Percentiles rank a stretch among this genome's conserved stretches.
phyloP scores from a whole-genome alignment of 2,888 invertebrate genomes.

The Lordiphosa fenestrarum region DNA sequence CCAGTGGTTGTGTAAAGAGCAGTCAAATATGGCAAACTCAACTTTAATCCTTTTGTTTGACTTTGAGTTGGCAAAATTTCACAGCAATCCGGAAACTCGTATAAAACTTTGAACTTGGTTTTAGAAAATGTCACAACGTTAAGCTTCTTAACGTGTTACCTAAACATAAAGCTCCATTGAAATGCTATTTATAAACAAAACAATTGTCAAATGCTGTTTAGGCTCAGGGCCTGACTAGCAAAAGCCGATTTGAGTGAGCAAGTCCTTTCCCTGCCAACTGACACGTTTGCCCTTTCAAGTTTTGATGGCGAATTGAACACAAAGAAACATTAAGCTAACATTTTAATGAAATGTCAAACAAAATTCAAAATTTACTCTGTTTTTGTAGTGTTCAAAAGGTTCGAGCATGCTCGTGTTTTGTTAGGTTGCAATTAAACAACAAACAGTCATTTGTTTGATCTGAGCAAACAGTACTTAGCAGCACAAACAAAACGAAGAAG shows the following conservation, averaged over 20 bases:
- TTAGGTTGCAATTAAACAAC: constrained; percentile 1
- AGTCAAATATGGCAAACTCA: constrained; percentile 33
- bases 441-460: constrained; percentile 7
- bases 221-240: constrained; percentile 4
- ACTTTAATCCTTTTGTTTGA: no score
- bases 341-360: constrained; percentile 35
- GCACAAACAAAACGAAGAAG: no score
- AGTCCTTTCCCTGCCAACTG: constrained; percentile 30
- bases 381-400: not conserved
- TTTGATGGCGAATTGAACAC: constrained; percentile 50
- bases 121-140: constrained; percentile 1
- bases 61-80: no score
- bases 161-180: constrained; percentile 7
- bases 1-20: constrained; percentile 30
- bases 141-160: constrained; percentile 8
- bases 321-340: constrained; percentile 19
- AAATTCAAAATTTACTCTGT: constrained; percentile 4
- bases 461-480: constrained; percentile 2
- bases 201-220: constrained; percentile 25
- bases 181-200: constrained; percentile 22
- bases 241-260: constrained; percentile 32
- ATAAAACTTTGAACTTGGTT: not conserved
- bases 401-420: not conserved
- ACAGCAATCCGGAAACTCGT: not conserved
- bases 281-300: constrained; percentile 23